Evolutionary conservation across 2,113 vertebrate genomes (phyloP).

Genomic region (Chroicocephalus ridibundus): DNA sequence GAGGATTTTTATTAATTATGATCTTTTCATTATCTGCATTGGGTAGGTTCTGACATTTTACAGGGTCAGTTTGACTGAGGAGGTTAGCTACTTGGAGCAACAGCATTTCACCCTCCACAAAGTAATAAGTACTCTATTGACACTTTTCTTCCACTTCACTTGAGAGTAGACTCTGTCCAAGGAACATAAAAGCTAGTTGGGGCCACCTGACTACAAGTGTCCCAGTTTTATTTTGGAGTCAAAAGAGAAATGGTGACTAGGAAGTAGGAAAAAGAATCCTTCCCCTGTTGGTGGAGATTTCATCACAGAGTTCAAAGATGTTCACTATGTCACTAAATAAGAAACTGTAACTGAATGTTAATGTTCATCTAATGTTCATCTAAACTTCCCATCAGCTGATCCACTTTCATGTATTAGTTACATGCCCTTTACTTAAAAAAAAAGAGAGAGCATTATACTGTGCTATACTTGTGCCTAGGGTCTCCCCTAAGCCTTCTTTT

Average conservation of each 20-base stretch:
- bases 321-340: background rate
- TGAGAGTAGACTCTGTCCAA: background rate
- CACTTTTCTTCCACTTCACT: background rate
- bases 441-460: too few relatives aligned
- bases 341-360: background rate
- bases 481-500: background rate
- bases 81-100: background rate
- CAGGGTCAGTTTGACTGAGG: background rate
- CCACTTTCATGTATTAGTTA: background rate
- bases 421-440: background rate
- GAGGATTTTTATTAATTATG: background rate
- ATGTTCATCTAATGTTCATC: fast-evolving
- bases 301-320: background rate
- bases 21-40: background rate
- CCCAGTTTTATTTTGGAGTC: background rate
- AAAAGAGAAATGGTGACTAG: background rate
- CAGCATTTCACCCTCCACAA: background rate
- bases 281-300: background rate
- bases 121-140: background rate
- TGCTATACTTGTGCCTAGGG: background rate
- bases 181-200: background rate
- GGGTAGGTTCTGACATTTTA: background rate
- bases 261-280: background rate
- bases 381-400: background rate
- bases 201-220: too few relatives aligned